Conservation (phyloP, 2,797 vertebrate genomes). For the Xiphorhynchus erythropygius region DNA sequence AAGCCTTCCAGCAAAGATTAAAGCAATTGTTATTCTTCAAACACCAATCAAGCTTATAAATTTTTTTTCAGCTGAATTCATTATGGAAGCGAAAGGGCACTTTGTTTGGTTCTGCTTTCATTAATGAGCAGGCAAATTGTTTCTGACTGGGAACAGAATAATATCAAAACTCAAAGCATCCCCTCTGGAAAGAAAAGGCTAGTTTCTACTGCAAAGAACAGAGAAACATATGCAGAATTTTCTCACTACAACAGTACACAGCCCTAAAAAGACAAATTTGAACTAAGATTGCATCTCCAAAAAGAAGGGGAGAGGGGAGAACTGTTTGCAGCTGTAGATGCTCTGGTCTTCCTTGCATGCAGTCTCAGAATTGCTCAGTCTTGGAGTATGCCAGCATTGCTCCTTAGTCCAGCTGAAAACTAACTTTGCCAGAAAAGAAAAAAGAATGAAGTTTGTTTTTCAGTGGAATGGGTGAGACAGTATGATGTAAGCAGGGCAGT, state of each 20-base stretch:
- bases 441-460: background rate
- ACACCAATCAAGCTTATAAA: slow-evolving; percentile 11
- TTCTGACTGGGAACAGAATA: background rate
- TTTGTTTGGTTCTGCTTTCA: background rate
- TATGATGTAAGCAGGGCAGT: background rate
- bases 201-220: background rate
- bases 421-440: background rate
- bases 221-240: background rate
- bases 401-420: background rate
- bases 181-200: background rate
- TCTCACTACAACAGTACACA: background rate
- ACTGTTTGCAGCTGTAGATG: background rate
- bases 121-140: background rate
- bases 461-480: background rate
- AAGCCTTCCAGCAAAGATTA: slow-evolving; percentile 25
- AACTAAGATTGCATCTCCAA: background rate
- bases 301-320: background rate
- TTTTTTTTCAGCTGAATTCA: background rate
- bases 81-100: background rate
- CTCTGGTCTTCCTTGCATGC: background rate
- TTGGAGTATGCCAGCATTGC: background rate
- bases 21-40: slow-evolving; percentile 28
- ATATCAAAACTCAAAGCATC: background rate
- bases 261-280: background rate
- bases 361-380: background rate